Base-by-base conservation (phyloP, 2,888 invertebrate genomes). In the Watsonalla cultraria region DNA sequence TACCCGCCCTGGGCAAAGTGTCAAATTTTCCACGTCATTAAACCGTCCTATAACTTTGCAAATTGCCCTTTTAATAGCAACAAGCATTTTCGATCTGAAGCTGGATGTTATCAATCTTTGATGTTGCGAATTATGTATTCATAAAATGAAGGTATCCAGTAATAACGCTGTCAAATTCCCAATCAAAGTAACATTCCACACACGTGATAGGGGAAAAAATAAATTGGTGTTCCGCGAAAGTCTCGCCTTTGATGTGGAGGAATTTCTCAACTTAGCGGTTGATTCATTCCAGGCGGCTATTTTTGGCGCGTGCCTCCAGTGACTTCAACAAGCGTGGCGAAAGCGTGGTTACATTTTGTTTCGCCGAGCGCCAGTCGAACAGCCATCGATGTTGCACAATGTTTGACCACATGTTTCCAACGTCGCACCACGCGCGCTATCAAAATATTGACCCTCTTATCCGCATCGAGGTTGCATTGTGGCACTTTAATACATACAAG, bases 391-490 rank as follows among this genome's bases (percentile, higher is more conserved):
- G 71, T 89, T 89, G 86, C 90, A 82, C 84, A 90, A 90, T 88
- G 78, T 90, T 89, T 89, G 81, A 84, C 82, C 90, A 87, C 83
- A 87, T 88, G 88, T 87, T 84, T 78, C 80, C 72, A 82, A 71
- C 74, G 76, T 72, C 74, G 66, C 63, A 82, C 80, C 87, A 83
- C 84, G 83, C 84, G 85, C 72, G 65, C 85, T 86, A 89, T 86
- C 87, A 90, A 80, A 90, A 90, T 90, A 90, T 90, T 90, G 86
- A 88, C 83, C 76, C 86, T 86, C 86, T 86, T 81, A 86, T 84
- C 81, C 83, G 74, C 86, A 81, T 80, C 69, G 79, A 76, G 71
- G 76, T 74, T 78, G 78, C 80, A 82, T 76, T 84, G 82, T 83
- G 72, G 79, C 74, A 75, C 80, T 86, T 79, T 78, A 74, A 82